Evolutionary conservation across 2,113 vertebrate species (phyloP), one percentile per base, ranked within the genome.

Genomic region (Rhabdomys dilectus): DNA sequence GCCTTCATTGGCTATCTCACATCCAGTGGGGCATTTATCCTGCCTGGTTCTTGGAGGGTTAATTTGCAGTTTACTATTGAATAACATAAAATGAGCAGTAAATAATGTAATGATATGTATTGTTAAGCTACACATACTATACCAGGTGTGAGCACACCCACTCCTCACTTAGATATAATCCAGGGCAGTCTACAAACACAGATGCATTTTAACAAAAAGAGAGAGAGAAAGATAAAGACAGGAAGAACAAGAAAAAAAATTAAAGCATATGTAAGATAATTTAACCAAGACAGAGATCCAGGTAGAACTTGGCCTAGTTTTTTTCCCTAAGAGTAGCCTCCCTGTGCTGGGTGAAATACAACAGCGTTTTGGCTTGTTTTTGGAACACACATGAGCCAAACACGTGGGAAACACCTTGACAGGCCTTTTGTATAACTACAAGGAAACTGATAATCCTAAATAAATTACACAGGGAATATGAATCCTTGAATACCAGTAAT

Each of bases 401-500:
- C 99, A 98, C 97, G 98, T 99, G 99, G 99, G 98, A 99, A 98
- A 99, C 97, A 99, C 98, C 98, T 99, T 99, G 99, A 99, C 98
- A 99, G 99, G 98, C 98, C 98, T 99, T 99, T 99, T 99, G 99
- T 99, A 99, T 99, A 99, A 99, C 99, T 99, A 99, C 99, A 99
- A 99, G 99, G 99, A 99, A 99, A 99, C 98, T 99, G 99, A 99
- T 99, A 99, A 99, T 99, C 98, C 99, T 99, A 99, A 99, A 99
- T 99, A 99, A 99, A 99, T 99, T 99, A 99, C 98, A 98, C 29
- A 93, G 98, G 53, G 98, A 98, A 99, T 99, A 99, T 98, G 99
- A 99, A 99, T 99, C 99, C 99, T 99, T 99, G 99, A 99, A 99
- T 99, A 99, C 99, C 99, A 99, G 99, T 99, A 99, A 99, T 99